Evolutionary conservation across 2,797 vertebrate species (phyloP), one percentile per base, ranked within the genome.

Genomic region (Microctenopoma stevenorrisi): DNA sequence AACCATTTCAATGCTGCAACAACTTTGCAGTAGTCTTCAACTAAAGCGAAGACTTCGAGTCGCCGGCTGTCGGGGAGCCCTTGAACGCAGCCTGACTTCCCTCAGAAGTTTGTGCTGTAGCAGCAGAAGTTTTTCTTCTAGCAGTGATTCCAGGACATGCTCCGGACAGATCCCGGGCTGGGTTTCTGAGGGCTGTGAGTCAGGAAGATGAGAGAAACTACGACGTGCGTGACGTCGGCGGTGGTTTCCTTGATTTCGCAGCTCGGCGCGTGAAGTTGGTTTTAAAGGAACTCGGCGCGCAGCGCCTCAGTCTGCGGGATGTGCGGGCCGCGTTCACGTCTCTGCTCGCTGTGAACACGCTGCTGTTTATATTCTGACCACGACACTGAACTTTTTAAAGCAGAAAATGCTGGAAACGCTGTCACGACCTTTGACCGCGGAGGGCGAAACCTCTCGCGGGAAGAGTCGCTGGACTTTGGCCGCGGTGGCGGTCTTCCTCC

Each of bases 191-290:
- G 83, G 81, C 59, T 18, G 71, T 70, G 56, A 85, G 22, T 88
- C 81, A 88, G 56, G 58, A 61, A 22, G 25, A 70, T 88, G 78
- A 69, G 0, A 64, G 82, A 83, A 73, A 81, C 43, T 1, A 46
- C 38, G 2, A 10, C 2, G 26, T 2, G 13, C 66, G 5, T 92
- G 90, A 90, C 89, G 87, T 74, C 62, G 40, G 52, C 25, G 33
- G 85, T 79, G 51, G 49, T 87, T 90, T 91, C 86, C 87, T 53
- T 54, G 16, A 71, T 88, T 84, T 73, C 53, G 56, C 69, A 69
- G 74, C 55, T 68, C 43, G 1, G 37, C 38, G 55, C 3, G 18
- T 68, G 9, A 55, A 70, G 57, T 70, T 37, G 14, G 46, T 75
- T 57, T 51, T 53, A 60, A 33, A 63, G 50, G 30, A 82, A 78